Evolutionary conservation across 1,140 invertebrate genomes (phyloP).

Genomic region (Temnothorax curvispinosus): DNA sequence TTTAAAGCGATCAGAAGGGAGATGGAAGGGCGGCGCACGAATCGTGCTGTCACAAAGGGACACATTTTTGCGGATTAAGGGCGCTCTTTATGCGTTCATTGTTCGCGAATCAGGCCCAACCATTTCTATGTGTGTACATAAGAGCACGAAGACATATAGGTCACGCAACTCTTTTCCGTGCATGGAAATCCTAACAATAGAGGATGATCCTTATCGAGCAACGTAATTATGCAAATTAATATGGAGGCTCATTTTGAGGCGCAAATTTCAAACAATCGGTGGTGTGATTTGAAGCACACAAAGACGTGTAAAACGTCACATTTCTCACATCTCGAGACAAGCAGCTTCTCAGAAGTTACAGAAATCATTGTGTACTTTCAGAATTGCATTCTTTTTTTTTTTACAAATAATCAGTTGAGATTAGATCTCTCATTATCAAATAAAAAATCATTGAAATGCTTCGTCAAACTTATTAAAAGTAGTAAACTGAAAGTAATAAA

Average conservation of each 20-base stretch:
- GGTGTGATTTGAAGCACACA: slow-evolving; percentile 7
- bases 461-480: neutral
- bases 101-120: slow-evolving; percentile 64
- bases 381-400: neutral
- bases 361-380: neutral
- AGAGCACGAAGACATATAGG: slow-evolving; percentile 13
- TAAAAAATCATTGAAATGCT: neutral
- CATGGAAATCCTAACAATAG: slow-evolving; percentile 40
- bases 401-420: neutral
- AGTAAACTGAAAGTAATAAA: neutral
- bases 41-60: slow-evolving; percentile 50
- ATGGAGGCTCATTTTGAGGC: neutral
- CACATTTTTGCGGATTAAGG: slow-evolving; percentile 74
- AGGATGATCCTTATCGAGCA: slow-evolving; percentile 61
- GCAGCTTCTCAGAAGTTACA: neutral
- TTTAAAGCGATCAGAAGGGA: slow-evolving; percentile 71
- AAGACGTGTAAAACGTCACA: slow-evolving; percentile 3
- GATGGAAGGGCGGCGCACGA: neutral
- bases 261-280: neutral
- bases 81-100: slow-evolving; percentile 63
- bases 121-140: slow-evolving; percentile 27
- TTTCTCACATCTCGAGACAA: neutral
- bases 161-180: neutral
- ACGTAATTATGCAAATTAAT: slow-evolving; percentile 52
- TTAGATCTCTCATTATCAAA: neutral